Base-by-base conservation (phyloP, 2,797 vertebrate species). In the Amblyraja radiata region DNA sequence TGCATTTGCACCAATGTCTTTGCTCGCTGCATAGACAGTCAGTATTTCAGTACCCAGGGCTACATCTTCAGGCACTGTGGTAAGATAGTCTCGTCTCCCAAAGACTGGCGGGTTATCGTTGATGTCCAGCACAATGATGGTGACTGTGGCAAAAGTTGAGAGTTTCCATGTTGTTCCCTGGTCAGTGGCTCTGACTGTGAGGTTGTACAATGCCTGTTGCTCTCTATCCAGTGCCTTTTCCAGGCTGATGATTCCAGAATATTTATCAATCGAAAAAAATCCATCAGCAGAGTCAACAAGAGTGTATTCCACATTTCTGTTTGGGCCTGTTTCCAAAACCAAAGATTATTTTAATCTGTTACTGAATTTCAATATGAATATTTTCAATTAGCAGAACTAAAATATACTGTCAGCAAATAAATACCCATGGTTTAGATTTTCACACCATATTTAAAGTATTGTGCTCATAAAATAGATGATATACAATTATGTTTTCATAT, bases 101-200 rank as follows among this genome's bases (percentile, higher is more conserved):
- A 99, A 99, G 93, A 99, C 97, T 0, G 99, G 99, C 0, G 98
- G 99, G 94, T 99, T 99, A 95, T 99, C 99, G 11, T 99, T 99
- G 90, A 99, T 97, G 94, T 99, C 99, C 93, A 99, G 95, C 61
- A 99, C 98, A 0, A 97, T 98, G 94, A 99, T 97, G 1, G 98
- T 98, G 63, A 99, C 95, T 0, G 97, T 98, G 93, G 97, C 95
- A 28, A 98, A 94, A 0, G 99, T 98, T 46, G 96, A 98, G 46
- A 98, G 97, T 9, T 96, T 96, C 93, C 95, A 93, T 0, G 97
- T 97, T 0, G 95, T 96, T 78, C 98, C 97, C 94, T 97, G 97
- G 95, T 99, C 98, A 0, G 97, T 97, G 0, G 98, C 98, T 21
- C 95, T 95, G 32, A 99, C 97, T 0, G 94, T 97, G 94, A 99